Base-by-base conservation (phyloP, 1,140 invertebrate genomes). In the Drosophila novamexicana region DNA sequence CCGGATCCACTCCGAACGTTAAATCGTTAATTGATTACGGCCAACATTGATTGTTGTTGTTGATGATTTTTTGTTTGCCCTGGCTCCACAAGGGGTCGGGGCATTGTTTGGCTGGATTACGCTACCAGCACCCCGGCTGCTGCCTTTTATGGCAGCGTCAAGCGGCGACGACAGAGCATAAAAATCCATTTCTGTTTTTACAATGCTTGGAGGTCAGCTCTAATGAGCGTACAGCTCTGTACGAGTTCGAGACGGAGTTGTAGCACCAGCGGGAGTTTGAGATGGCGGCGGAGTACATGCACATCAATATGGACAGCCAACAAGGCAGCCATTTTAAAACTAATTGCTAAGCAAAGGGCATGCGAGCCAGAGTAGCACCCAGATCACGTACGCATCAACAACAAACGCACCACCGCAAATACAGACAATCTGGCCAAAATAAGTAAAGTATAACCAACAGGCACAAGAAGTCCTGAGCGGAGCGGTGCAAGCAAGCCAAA, bases 21-120 rank as follows among this genome's bases (percentile, higher is more conserved):
- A 88, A 88, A 88, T 88, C 83, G 83, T 89, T 88, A 88, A 88
- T 88, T 88, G 83, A 88, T 88, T 88, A 88, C 83, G 70, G 83
- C 75, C 84, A 88, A 88, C 83, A 89, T 88, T 89, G 83, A 86
- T 88, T 88, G 83, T 88, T 88, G 79, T 86, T 85, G 77, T 88
- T 82, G 80, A 56, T 76, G 36, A 49, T 36, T 49, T 57, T 75
- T 70, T 54, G 49, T 68, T 75, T 78, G 40, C 29, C 6, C 14
- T 14, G 8, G 10, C 12, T 8, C 12, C 12, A 4, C 5, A 16
- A 1, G 50, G n/a, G 32, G 50, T 53, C 32, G 34, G 8, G 52
- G 14, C 39, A 67, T 45, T 82, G 63, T 82, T 82, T 82, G 59
- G 14, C 36, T 56, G 75, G 75, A 82, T 79, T 71, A 82, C 61